Base-by-base conservation (phyloP, 2,888 invertebrate species). In the Machimus rusticus region DNA sequence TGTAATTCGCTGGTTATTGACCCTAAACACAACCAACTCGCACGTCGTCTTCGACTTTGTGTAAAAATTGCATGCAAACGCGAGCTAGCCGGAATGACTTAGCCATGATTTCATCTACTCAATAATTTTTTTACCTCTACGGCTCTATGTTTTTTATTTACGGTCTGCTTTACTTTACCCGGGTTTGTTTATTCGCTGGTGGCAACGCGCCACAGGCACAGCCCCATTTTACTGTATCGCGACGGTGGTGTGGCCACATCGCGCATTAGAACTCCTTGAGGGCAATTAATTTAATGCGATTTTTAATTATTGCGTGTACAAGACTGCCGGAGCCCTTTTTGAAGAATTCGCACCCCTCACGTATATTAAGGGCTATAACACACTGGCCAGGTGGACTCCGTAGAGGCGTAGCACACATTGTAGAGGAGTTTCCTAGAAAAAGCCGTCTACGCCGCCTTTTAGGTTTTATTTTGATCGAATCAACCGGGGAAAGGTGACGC, bases 241-340 rank as follows among this genome's bases (percentile, higher is more conserved):
- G 9, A 34, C 76, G 19, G 37, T 5, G 74, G 66, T 23, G 39
- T 84, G 74, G 66, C 37, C 85, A 28, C 28, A 46, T 5, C 28
- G 43, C 12, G 34, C 37, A 85, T 34, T 43, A 34, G 0, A 28
- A 74, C 46, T n/a, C 74, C 66, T 85, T 23, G 28, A 55, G 85
- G 74, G 74, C 74, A 85, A 85, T 85, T 74, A 85, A 85, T 85
- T 85, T 43, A 85, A 85, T 74, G 85, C 74, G 74, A 74, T 85
- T 85, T 85, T 85, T 85, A 85, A 85, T 85, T 85, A 85, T 85
- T 74, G 85, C 85, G 74, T 85, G 85, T 85, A 85, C 84, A 57
- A 43, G 84, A 66, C 66, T 85, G 31, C 76, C 14, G 37, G n/a
- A 23, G 51, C 14, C 43, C 43, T 28, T 14, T 34, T 31, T 66